A percentile compares a stretch with the other conserved stretches of the same genome.
Evolutionary conservation across 2,113 vertebrate species (phyloP).

Genomic region (Antechinus flavipes): DNA sequence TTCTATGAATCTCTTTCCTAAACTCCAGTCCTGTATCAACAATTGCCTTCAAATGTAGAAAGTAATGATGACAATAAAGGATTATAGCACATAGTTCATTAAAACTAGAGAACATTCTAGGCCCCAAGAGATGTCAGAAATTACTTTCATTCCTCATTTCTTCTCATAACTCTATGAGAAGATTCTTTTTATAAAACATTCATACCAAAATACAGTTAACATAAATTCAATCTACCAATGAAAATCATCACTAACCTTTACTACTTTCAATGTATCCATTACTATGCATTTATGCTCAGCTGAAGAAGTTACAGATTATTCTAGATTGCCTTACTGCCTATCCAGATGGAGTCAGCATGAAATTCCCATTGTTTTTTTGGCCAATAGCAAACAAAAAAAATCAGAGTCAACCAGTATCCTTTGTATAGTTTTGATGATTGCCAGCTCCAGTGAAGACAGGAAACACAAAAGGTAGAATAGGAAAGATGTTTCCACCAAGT

Average conservation of each 20-base stretch:
- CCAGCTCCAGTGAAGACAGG: background rate
- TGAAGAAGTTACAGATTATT: conserved; percentile 24
- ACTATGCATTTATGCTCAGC: background rate
- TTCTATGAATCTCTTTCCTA: too few species aligned
- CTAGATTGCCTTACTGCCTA: background rate
- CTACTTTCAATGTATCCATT: background rate
- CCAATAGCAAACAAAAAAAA: background rate
- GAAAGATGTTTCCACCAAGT: background rate
- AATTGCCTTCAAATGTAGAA: background rate
- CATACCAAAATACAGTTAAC: background rate
- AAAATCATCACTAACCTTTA: conserved; percentile 3
- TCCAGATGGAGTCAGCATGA: background rate
- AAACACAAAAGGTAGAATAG: background rate
- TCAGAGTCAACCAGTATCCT: background rate
- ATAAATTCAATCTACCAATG: background rate
- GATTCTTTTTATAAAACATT: conserved; percentile 10
- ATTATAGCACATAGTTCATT: background rate
- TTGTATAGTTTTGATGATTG: conserved; percentile 1
- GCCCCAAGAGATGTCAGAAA: background rate
- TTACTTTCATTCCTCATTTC: background rate
- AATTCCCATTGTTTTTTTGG: background rate
- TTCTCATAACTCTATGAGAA: background rate
- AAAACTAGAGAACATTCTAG: background rate
- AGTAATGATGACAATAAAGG: background rate
- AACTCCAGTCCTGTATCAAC: too few species aligned